Evolutionary conservation across 1,140 invertebrate species (phyloP).

Genomic region (Lycorma delicatula): DNA sequence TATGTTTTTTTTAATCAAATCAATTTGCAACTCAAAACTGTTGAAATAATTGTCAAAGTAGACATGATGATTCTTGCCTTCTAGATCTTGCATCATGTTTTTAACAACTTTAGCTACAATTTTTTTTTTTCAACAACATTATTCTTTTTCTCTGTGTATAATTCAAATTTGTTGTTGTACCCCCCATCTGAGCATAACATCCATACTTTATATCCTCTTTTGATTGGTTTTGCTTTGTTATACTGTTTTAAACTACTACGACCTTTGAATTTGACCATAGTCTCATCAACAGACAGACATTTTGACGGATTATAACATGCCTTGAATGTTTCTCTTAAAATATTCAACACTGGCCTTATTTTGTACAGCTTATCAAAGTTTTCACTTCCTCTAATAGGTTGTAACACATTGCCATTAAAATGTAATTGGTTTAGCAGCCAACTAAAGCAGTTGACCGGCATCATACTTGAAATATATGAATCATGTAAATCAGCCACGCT

Average conservation of each 20-base stretch:
- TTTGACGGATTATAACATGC: conserved; percentile 9
- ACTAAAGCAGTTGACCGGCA: conserved; percentile 37
- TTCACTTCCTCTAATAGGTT: conserved; percentile 16
- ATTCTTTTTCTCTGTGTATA: conserved; percentile 21
- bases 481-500: conserved; percentile 33
- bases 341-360: conserved; percentile 21
- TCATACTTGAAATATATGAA: conserved; percentile 32
- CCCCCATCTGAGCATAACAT: conserved; percentile 7
- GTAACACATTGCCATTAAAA: conserved; percentile 27
- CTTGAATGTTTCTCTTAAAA: conserved; percentile 1
- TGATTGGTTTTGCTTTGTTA: conserved; percentile 23
- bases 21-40: conserved; percentile 20
- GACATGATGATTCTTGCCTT: conserved; percentile 22
- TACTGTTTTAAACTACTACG: conserved; percentile 28
- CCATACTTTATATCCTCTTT: conserved; percentile 28
- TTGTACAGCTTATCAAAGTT: conserved; percentile 30
- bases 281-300: conserved; percentile 25
- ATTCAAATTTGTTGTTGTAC: conserved; percentile 18
- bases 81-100: not conserved
- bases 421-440: conserved; percentile 33
- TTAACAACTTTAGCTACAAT: conserved; percentile 25
- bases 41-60: conserved; percentile 30
- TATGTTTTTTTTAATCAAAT: conserved; percentile 15
- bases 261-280: conserved; percentile 29
- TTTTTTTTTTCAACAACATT: not conserved